phyloP scores from a whole-genome alignment of 2,113 vertebrate species.

The Sisor rabdophorus region DNA sequence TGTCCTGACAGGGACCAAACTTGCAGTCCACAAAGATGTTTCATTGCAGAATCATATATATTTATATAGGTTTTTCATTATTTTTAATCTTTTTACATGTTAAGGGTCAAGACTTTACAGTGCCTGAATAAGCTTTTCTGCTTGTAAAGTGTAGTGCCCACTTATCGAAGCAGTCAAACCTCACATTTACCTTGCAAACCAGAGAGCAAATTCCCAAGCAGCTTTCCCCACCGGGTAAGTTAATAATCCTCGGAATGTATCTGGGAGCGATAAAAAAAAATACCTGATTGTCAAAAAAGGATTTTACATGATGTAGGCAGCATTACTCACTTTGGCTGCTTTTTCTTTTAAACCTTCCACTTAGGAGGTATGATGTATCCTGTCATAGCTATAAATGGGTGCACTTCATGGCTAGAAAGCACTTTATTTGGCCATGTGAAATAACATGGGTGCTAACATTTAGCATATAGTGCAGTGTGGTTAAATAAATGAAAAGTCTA shows the following conservation, averaged over 20 bases:
- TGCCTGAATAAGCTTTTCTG: neutral
- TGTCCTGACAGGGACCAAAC: neutral
- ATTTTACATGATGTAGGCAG: neutral
- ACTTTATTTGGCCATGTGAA: neutral
- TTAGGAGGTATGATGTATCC: neutral
- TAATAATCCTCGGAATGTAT: neutral
- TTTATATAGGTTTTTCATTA: neutral
- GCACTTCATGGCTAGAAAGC: neutral
- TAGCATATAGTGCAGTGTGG: neutral
- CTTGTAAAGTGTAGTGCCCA: neutral
- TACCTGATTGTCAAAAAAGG: neutral
- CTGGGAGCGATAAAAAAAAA: neutral
- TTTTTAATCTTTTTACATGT: too few species aligned
- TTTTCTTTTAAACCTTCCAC: neutral
- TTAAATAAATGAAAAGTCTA: neutral
- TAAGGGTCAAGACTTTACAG: neutral
- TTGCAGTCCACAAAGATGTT: neutral
- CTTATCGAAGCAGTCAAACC: slow-evolving; percentile 1
- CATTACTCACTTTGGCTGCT: neutral
- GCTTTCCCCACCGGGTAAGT: neutral
- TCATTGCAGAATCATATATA: neutral
- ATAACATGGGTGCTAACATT: neutral
- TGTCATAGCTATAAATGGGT: too few species aligned
- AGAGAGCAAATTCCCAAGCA: neutral
- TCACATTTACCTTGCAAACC: slow-evolving; percentile 52